Base-by-base conservation (phyloP, 2,113 vertebrate species). In the Melanerpes aurifrons region DNA sequence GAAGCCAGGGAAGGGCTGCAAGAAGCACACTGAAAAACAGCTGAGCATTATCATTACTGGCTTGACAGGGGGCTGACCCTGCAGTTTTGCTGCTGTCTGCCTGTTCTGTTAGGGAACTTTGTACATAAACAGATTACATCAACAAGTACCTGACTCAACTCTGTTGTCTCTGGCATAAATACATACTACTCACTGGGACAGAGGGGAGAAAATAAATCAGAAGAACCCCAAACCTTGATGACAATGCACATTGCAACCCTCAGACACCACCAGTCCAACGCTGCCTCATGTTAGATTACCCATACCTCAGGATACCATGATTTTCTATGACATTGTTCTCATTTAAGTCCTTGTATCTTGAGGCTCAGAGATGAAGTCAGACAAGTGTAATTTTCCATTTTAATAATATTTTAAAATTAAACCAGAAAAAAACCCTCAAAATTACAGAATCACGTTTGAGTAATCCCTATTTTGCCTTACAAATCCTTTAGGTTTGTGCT, bases 241-340 rank as follows among this genome's bases (percentile, higher is more conserved):
- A 32, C 5, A 7, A 61, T 0, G 2, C 61, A 13, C 4, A 0
- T 2, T 4, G 19, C 3, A 62, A 15, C 28, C 12, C 29, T 1
- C 37, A 40, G 29, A 12, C 0, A 2, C 13, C 1, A 1, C 11
- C 48, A 9, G 71, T 1, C 14, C 43, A 4, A 19, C 20, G 28
- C 56, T 68, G 59, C 50, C 29, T 28, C 26, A 0, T 1, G 6
- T 40, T 28, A 29, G 20, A 2, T 25, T 3, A 9, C 31, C 3
- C 21, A 9, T 7, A 15, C 25, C 26, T 9, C 7, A 0, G 14
- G 48, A n/a, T 3, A 3, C 3, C 4, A 1, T 7, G 19, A 1
- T 28, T 31, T 18, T 12, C 47, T 15, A 1, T 17, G 3, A 5
- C 22, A 2, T 1, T 20, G 18, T 18, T 59, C n/a, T 32, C 9